Base-by-base conservation (phyloP, 2,888 invertebrate species). In the Agonopterix alstromeriana region DNA sequence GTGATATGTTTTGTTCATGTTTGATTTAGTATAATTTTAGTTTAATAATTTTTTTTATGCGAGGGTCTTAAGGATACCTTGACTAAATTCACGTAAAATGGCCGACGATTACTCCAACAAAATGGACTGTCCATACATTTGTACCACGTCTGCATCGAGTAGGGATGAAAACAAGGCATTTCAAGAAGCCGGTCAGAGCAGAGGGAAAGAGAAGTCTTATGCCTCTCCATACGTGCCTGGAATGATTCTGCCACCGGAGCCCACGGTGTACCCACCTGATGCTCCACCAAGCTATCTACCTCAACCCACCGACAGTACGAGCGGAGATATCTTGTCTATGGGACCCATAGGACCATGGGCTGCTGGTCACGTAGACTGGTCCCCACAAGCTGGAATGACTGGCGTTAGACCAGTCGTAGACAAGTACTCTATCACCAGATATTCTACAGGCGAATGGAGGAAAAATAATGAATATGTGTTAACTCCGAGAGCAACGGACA, bases 401-500 rank as follows among this genome's bases (percentile, higher is more conserved):
- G 95, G 95, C 4, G 91, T 94, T 0, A 82, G 94, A 51, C 95
- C 95, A 0, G 92, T 95, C 0, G 94, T 93, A 1, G 94, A 95
- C 76, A 93, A 93, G 60, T 95, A 95, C 69, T 94, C 94, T 0
- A 92, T 95, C 43, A 93, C 94, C 0, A 88, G 92, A 55, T 94
- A 91, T 61, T 94, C 93, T 51, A 91, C 93, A 2, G 92, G 92
- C 3, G 93, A 94, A 70, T 95, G 95, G 95, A 89, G 94, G 36
- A 77, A 86, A 35, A 86, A 90, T 53, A 93, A 93, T 58, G 71
- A 82, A 48, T 86, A 89, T 43, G 81, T 87, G 0, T 71, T 93
- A 1, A 77, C 71, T 1, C 77, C 82, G 3, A 60, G 65, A 60
- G 75, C 77, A 0, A 77, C 72, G 1, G 67, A 82, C 12, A 85